Evolutionary conservation across 2,888 invertebrate genomes (phyloP), one percentile per base, ranked within the genome.

Genomic region (Laothoe populi): DNA sequence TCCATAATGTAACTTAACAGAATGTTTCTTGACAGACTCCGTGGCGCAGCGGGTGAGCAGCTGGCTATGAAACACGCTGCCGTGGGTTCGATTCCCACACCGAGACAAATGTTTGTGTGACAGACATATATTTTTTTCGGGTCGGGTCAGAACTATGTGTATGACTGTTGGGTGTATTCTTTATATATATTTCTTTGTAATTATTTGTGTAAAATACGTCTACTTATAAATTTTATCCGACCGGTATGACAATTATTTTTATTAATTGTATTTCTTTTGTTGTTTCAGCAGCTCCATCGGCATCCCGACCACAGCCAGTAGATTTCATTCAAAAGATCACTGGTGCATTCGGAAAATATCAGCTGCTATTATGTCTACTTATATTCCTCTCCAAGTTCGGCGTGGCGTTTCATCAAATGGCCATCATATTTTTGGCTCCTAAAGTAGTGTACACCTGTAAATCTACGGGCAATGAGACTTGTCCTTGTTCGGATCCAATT

Each of bases 401-500:
- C 0, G 86, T 90, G n/a, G 93, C 92, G 8, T 91, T 92, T 74
- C 91, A 93, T 72, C 92, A 92, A 73, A 87, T 93, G 84, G 90
- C 90, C 3, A 92, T 93, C 23, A 89, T 93, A 70, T 93, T 93
- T 73, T 72, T 93, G 68, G 92, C 93, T 4, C 93, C 93, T 1
- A 88, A 87, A 0, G 80, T 79, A 5, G 70, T 72, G 0, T 89
- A 81, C 63, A 66, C 71, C 70, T 90, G 93, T 78, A 67, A 70
- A 11, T 74, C 72, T 19, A 72, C 75, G 24, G 74, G 71, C 38
- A 74, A 73, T 7, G 81, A 85, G 24, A 77, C 82, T 7, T 95
- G 95, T 70, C 93, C 94, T 0, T 96, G 96, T 73, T 72, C 85
- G 0, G 78, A 90, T 46, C 93, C 95, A 64, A 81, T 90, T 7